A percentile compares a stretch with the other conserved stretches of the same genome.
These are phyloP conservation scores for Daphoenositta chrysoptera DNA, from an alignment of 2,113 vertebrate species.

Conservation along the genomic window DNA sequence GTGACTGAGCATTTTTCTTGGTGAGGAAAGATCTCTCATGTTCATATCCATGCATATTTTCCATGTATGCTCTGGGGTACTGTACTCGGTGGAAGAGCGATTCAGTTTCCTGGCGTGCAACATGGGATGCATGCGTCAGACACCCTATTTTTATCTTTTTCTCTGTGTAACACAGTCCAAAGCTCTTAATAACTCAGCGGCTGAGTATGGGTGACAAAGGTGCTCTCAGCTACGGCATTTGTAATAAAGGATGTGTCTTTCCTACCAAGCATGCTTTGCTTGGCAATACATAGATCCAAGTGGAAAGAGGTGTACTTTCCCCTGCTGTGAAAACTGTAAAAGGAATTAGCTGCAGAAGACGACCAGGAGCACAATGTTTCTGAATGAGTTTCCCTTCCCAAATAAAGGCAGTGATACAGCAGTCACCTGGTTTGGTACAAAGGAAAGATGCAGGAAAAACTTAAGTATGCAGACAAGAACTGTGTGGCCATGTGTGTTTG, in stretches of 20 bases:
- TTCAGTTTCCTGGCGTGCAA: constrained; percentile 37
- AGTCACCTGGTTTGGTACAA: neutral
- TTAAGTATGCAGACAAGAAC: neutral
- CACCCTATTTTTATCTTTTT: constrained; percentile 66
- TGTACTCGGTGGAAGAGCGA: neutral
- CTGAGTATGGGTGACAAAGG: neutral
- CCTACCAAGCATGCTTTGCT: neutral
- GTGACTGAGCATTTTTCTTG: neutral
- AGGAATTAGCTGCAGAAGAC: neutral
- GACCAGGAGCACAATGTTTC: neutral
- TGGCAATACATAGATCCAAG: neutral
- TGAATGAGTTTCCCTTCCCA: neutral
- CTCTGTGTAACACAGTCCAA: constrained; percentile 40
- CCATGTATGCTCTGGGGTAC: constrained; percentile 48
- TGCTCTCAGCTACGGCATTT: neutral
- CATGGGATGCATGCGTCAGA: constrained; percentile 56
- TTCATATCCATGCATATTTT: constrained; percentile 39
- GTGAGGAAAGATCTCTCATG: constrained; percentile 3
- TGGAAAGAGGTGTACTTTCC: neutral
- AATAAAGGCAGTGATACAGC: neutral
- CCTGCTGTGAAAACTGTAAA: neutral
- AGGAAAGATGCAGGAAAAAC: neutral
- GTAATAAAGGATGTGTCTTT: neutral
- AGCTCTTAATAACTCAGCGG: neutral
- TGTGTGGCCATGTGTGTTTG: neutral